Percentiles rank a stretch among this genome's conserved stretches.
Evolutionary conservation across 2,888 invertebrate genomes (phyloP).

Genomic region (Eubasilissa splendida): DNA sequence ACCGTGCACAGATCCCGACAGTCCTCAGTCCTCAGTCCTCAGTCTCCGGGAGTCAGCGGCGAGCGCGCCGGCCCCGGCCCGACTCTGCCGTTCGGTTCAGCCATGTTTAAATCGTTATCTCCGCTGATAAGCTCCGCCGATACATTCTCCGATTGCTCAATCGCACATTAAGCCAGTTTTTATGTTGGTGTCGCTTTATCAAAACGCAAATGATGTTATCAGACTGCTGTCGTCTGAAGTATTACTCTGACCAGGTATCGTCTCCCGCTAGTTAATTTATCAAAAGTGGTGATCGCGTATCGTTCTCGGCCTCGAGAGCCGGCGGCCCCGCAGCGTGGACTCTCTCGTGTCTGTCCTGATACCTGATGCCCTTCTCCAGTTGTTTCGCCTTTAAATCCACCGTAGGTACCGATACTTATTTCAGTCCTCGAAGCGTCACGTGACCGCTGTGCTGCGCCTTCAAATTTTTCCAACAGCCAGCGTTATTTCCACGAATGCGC

Average conservation of each 20-base stretch:
- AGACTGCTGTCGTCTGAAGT: neutral
- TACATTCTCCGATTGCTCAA: slow-evolving; percentile 24
- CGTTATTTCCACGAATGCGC: too few species aligned
- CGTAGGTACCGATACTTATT: slow-evolving; percentile 20
- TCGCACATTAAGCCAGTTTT: slow-evolving; percentile 18
- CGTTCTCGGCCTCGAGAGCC: neutral
- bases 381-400: slow-evolving; percentile 13
- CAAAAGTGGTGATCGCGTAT: neutral
- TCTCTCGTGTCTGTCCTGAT: neutral
- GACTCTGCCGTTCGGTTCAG: neutral
- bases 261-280: neutral
- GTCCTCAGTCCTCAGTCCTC: neutral
- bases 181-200: slow-evolving; percentile 23
- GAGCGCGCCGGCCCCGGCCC: neutral
- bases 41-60: neutral
- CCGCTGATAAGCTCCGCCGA: slow-evolving; percentile 28
- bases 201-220: slow-evolving; percentile 8
- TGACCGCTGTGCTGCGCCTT: too few species aligned
- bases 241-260: neutral
- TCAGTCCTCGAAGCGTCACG: neutral
- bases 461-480: too few species aligned
- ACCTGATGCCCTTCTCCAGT: slow-evolving; percentile 3
- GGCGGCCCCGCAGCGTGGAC: too few species aligned
- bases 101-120: slow-evolving; percentile 13
- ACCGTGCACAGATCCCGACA: too few species aligned